A percentile compares a stretch with the other conserved stretches of the same genome.
These are phyloP conservation scores for Ptilonorhynchus violaceus DNA, from an alignment of 2,113 vertebrate species.

Conservation along the genomic window DNA sequence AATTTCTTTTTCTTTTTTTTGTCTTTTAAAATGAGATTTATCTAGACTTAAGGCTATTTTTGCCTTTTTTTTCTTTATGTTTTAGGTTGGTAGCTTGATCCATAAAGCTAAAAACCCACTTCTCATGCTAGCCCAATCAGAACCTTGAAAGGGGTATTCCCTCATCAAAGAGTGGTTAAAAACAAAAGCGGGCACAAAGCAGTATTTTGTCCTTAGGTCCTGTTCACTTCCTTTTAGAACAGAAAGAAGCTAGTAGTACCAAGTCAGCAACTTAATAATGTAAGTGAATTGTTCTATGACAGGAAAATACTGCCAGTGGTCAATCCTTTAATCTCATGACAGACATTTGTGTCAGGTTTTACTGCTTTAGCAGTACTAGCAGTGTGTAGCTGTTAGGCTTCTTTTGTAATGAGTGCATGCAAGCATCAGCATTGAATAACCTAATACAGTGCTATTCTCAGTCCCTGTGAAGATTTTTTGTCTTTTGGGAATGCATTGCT, in stretches of 20 bases:
- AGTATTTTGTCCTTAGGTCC: background rate
- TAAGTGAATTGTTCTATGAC: background rate
- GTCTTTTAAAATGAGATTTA: background rate
- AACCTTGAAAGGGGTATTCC: background rate
- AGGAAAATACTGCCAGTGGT: background rate
- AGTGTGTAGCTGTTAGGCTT: background rate
- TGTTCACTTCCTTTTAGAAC: background rate
- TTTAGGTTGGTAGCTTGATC: background rate
- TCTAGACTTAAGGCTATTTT: background rate
- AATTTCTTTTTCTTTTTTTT: background rate
- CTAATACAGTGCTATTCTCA: background rate
- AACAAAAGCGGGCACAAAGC: background rate
- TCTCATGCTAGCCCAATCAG: background rate
- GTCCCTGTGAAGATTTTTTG: background rate
- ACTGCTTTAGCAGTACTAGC: background rate
- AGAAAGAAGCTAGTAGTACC: background rate
- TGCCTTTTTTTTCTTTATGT: background rate
- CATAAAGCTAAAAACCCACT: background rate
- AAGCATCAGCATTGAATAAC: background rate
- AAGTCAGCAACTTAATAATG: background rate
- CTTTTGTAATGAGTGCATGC: background rate
- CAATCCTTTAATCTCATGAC: background rate
- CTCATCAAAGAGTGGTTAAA: background rate
- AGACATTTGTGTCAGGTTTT: background rate
- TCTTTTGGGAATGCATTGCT: background rate